phyloP scores from a whole-genome alignment of 2,888 invertebrate genomes.

The Callyntrura guangdongensis region DNA sequence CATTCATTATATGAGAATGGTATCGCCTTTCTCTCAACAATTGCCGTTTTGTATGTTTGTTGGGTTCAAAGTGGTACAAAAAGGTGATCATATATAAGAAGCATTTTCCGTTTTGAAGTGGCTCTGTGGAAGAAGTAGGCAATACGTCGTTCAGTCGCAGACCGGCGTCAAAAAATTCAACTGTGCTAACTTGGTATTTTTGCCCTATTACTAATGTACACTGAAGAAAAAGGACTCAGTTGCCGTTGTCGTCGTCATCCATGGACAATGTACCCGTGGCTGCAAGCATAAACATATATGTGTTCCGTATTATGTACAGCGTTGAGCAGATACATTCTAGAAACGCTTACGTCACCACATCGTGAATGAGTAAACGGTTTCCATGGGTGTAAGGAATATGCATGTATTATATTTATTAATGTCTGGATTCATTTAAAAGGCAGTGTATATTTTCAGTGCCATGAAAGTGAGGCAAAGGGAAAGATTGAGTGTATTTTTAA shows the following conservation, averaged over 20 bases:
- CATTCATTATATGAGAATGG: no score
- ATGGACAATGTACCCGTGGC: slow-evolving; percentile 7
- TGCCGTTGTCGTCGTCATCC: background rate
- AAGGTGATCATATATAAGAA: no score
- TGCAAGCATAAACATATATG: background rate
- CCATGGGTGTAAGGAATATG: background rate
- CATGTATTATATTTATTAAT: background rate
- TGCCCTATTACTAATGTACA: no score
- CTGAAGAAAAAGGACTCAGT: no score
- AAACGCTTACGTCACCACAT: background rate
- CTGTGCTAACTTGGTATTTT: no score
- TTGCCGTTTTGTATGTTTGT: no score
- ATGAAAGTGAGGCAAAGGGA: background rate
- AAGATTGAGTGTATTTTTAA: slow-evolving; percentile 18
- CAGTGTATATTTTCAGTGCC: background rate
- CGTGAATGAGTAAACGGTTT: slow-evolving; percentile 8
- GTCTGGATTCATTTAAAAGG: background rate
- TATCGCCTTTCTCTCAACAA: no score
- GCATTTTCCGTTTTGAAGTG: no score
- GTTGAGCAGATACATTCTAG: background rate
- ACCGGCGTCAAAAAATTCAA: background rate
- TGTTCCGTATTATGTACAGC: background rate
- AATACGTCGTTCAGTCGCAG: no score
- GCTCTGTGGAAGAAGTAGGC: no score
- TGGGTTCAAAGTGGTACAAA: no score